Evolutionary conservation across 2,888 invertebrate genomes (phyloP), one percentile per base, ranked within the genome.

Genomic region (Leptinotarsa tumamoca): DNA sequence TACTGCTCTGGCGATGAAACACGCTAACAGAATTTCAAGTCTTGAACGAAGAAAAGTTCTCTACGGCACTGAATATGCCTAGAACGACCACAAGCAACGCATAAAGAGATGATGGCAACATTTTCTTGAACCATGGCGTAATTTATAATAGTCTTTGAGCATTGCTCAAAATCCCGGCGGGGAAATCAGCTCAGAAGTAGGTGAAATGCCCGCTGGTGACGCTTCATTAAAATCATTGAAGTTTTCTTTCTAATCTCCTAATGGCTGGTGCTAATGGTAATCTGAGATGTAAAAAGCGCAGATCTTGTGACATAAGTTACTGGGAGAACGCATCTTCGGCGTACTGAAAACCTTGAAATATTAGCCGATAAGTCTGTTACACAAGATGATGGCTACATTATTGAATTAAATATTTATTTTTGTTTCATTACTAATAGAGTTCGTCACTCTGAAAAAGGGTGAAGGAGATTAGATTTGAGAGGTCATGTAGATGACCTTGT

Each of bases 81-180:
- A 81, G 73, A 73, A 76, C 75, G 71, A 79, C 82, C 81, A 77
- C 80, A 76, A 77, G 79, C 81, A 80, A 80, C 82, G 78, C 81
- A 81, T 82, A 80, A 83, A 79, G 80, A 80, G 81, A 82, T 82
- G 80, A 82, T 81, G 79, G 78, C 82, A 80, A 80, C 82, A 78
- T 82, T 83, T 81, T 78, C 81, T 81, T 82, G 23, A 15, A 83
- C 82, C 81, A 80, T 79, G 71, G 68, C 76, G 83, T 79, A 81
- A 82, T 80, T 82, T 69, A 75, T 76, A 71, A 43, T 61, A 69
- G 72, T 72, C 54, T 77, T 75, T 67, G 68, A 78, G 70, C 70
- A 68, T 77, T 70, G 43, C 73, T 73, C 50, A 23, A 56, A 68
- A 43, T 68, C 67, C 33, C 49, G 27, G 54, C 68, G 68, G 58